A percentile compares a stretch with the other conserved stretches of the same genome.
Conservation (phyloP, 2,797 vertebrate species). For the Rhynchonycteris naso region DNA sequence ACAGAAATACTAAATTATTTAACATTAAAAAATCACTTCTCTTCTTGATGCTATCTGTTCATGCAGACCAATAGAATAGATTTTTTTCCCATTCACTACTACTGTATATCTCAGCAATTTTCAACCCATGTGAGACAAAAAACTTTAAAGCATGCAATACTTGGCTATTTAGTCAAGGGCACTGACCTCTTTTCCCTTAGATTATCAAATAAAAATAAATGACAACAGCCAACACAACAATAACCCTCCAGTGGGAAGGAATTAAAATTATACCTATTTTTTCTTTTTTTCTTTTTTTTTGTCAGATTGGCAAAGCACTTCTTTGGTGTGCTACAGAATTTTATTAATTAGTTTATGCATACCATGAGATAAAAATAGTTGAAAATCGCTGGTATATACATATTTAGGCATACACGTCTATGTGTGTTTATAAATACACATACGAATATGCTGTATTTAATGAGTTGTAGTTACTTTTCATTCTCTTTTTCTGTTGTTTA, state of each 20-base stretch:
- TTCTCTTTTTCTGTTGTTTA: conserved; percentile 68
- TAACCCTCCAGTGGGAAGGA: neutral
- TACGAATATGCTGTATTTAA: conserved; percentile 71
- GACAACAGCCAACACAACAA: neutral
- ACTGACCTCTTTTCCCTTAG: neutral
- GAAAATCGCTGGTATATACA: neutral
- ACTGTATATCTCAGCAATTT: neutral
- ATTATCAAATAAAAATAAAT: neutral
- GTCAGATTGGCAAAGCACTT: neutral
- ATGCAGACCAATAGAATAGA: neutral
- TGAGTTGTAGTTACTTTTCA: conserved; percentile 65
- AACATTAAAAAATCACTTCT: neutral
- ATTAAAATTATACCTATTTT: neutral
- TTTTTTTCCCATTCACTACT: conserved; percentile 12
- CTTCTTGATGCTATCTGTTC: neutral
- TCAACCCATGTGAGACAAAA: neutral
- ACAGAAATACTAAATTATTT: neutral
- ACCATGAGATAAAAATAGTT: neutral
- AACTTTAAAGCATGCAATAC: too few relatives aligned
- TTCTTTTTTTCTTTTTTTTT: neutral
- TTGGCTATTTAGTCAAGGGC: neutral
- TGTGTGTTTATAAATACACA: conserved; percentile 61
- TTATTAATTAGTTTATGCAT: neutral
- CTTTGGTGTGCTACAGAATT: neutral
- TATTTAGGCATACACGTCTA: neutral